Evolutionary conservation across 2,888 invertebrate genomes (phyloP).

Genomic region (Odontothrips loti): DNA sequence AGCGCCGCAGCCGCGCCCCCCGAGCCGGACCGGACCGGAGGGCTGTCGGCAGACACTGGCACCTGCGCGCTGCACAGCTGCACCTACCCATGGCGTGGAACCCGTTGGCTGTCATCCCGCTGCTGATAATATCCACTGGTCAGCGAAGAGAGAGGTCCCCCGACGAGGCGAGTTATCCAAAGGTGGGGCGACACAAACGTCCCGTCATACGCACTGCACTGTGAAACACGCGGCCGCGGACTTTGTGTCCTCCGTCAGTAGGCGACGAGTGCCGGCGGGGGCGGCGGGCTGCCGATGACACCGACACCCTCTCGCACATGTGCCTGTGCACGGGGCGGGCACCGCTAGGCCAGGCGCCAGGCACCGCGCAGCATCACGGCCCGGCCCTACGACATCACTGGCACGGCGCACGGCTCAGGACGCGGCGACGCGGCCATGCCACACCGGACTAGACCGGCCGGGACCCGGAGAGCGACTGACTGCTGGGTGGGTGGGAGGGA

Average conservation of each 20-base stretch:
- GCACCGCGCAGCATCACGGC: not conserved
- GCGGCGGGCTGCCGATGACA: not conserved
- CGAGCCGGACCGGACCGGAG: no score
- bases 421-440: not conserved
- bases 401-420: not conserved
- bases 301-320: not conserved
- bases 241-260: no score
- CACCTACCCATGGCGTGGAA: constrained; percentile 17
- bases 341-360: not conserved
- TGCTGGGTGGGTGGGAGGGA: not conserved
- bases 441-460: constrained; percentile 1
- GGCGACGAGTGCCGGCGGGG: not conserved
- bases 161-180: not conserved
- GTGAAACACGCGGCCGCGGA: not conserved
- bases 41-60: not conserved
- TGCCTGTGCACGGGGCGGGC: not conserved
- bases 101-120: constrained; percentile 3
- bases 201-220: not conserved
- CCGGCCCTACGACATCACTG: not conserved
- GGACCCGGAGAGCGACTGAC: constrained; percentile 18
- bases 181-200: not conserved
- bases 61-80: not conserved
- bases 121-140: not conserved
- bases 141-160: no score
- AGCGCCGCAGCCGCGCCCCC: not conserved